Conservation (phyloP, 1,140 invertebrate species). For the Papilio aristodemus region DNA sequence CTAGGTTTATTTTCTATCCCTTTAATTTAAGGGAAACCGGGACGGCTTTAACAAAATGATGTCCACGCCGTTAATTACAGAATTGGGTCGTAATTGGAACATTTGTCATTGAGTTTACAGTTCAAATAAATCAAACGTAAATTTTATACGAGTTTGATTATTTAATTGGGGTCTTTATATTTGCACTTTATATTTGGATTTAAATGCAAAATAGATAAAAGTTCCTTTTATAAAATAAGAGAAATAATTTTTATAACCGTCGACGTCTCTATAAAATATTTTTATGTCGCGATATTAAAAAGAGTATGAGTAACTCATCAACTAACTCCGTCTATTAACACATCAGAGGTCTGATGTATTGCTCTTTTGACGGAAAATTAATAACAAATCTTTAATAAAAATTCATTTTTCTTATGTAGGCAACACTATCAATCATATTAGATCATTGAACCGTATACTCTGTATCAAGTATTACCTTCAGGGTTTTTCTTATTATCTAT, state of each 20-base stretch:
- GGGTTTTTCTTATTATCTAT: not conserved
- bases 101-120: not conserved
- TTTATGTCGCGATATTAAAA: no score
- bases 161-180: not conserved
- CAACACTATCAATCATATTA: slow-evolving; percentile 9
- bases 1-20: slow-evolving; percentile 12
- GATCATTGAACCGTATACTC: not conserved
- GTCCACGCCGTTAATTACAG: slow-evolving; percentile 25
- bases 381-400: slow-evolving; percentile 4
- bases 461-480: not conserved
- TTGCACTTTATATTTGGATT: not conserved
- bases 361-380: not conserved
- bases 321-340: not conserved
- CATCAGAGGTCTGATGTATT: slow-evolving; percentile 10
- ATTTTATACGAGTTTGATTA: not conserved
- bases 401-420: not conserved
- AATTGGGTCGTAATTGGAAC: slow-evolving; percentile 22
- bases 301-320: not conserved
- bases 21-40: slow-evolving; percentile 15
- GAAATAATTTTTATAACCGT: no score
- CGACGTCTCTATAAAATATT: no score
- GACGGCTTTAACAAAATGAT: slow-evolving; percentile 8
- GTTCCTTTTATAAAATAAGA: no score
- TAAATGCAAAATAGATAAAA: no score
- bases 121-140: slow-evolving; percentile 17